These are phyloP conservation scores for Melipona bicolor DNA, from an alignment of 2,888 invertebrate genomes.

Conservation along the genomic window DNA sequence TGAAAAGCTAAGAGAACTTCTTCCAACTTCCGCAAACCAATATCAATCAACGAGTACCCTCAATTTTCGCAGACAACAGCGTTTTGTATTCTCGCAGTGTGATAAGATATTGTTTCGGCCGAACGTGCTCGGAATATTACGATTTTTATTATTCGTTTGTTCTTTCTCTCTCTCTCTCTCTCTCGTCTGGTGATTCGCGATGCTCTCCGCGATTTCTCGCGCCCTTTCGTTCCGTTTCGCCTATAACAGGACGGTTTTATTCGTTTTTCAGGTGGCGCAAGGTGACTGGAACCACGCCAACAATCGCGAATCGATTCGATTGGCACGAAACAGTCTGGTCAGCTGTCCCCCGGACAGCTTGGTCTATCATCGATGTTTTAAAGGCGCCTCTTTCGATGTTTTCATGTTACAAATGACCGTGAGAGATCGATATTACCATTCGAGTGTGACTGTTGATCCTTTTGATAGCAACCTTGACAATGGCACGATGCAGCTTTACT, in stretches of 20 bases:
- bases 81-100: neutral
- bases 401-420: slow-evolving; percentile 14
- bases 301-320: slow-evolving; percentile 53
- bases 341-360: slow-evolving; percentile 21
- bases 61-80: neutral
- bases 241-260: slow-evolving; percentile 29
- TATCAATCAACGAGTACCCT: neutral
- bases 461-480: neutral
- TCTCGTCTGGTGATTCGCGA: slow-evolving; percentile 17
- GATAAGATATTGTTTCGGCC: neutral
- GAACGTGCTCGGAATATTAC: neutral
- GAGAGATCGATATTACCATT: slow-evolving; percentile 3
- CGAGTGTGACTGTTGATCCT: neutral
- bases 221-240: neutral
- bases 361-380: slow-evolving; percentile 13
- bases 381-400: slow-evolving; percentile 6
- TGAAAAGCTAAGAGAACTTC: too few relatives aligned
- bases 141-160: slow-evolving; percentile 39
- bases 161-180: slow-evolving; percentile 15
- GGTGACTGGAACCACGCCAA: slow-evolving; percentile 48
- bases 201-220: slow-evolving; percentile 7
- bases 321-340: slow-evolving; percentile 24
- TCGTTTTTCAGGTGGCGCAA: slow-evolving; percentile 31
- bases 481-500: too few relatives aligned
- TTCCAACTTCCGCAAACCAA: too few relatives aligned